Conservation (phyloP, 2,888 invertebrate genomes). For the Drosophila macrothrix region DNA sequence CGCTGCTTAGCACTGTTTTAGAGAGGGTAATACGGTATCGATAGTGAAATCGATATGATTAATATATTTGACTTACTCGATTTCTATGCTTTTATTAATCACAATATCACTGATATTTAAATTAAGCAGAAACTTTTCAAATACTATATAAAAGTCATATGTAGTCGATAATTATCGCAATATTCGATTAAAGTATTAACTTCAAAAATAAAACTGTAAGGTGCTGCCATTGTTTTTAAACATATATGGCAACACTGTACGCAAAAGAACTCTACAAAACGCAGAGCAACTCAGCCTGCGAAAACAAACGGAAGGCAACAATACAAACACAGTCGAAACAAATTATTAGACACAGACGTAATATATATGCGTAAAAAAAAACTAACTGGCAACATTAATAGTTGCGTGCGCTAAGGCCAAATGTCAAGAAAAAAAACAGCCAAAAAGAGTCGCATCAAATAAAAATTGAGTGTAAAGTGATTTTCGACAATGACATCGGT, state of each 20-base stretch:
- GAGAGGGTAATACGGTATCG: constrained; percentile 4
- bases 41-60: neutral
- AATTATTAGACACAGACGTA: constrained; percentile 57
- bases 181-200: neutral
- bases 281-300: constrained; percentile 52
- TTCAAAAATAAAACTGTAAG: neutral
- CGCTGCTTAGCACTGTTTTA: constrained; percentile 26
- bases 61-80: neutral
- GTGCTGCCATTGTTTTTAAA: constrained; percentile 26
- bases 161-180: neutral
- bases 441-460: constrained; percentile 44
- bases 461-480: constrained; percentile 40
- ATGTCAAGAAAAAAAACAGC: constrained; percentile 54
- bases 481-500: constrained; percentile 78
- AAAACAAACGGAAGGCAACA: constrained; percentile 69
- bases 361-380: constrained; percentile 59
- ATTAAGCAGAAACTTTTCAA: neutral
- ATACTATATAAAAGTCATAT: neutral
- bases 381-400: constrained; percentile 60
- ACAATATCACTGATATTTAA: neutral
- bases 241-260: constrained; percentile 44
- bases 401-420: constrained; percentile 47
- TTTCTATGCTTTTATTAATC: neutral
- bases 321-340: constrained; percentile 57
- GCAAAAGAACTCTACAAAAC: constrained; percentile 63